A percentile compares a stretch with the other conserved stretches of the same genome.
phyloP scores from a whole-genome alignment of 2,113 vertebrate genomes.

The Hippocampus abdominalis region DNA sequence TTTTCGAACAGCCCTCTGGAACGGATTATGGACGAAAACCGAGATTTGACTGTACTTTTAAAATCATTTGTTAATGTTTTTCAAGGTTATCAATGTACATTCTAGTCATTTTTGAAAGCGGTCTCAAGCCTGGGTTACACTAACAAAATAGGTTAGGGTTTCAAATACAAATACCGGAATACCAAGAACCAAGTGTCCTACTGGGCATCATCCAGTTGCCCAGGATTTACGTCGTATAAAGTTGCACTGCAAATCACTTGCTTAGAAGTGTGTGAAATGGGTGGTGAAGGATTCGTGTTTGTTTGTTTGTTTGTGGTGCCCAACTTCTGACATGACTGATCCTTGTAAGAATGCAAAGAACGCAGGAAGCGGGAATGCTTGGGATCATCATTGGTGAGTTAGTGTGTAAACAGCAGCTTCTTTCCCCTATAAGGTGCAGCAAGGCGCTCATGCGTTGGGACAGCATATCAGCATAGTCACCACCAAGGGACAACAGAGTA shows the following conservation, averaged over 20 bases:
- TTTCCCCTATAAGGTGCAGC: constrained; percentile 33
- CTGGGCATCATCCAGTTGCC: background rate
- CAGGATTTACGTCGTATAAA: background rate
- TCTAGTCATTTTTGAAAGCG: no score
- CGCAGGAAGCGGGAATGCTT: constrained; percentile 5
- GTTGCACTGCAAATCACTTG: background rate
- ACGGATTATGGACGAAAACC: no score
- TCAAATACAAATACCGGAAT: background rate
- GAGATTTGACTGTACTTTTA: no score
- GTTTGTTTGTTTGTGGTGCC: background rate
- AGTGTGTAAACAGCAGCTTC: constrained; percentile 21
- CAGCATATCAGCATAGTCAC: constrained; percentile 7
- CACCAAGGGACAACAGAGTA: constrained; percentile 48
- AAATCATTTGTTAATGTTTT: no score
- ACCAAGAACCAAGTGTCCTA: no score
- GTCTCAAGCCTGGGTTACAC: background rate
- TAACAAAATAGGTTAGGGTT: background rate
- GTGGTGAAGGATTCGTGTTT: background rate
- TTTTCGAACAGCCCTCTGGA: no score
- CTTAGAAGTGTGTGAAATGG: background rate
- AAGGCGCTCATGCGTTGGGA: constrained; percentile 15
- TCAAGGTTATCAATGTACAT: no score
- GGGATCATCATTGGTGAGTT: constrained; percentile 7
- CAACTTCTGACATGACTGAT: background rate
- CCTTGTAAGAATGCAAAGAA: background rate